Percentiles rank a stretch among this genome's conserved stretches.
These are phyloP conservation scores for Channa maculata DNA, from an alignment of 2,113 vertebrate genomes.

Conservation along the genomic window DNA sequence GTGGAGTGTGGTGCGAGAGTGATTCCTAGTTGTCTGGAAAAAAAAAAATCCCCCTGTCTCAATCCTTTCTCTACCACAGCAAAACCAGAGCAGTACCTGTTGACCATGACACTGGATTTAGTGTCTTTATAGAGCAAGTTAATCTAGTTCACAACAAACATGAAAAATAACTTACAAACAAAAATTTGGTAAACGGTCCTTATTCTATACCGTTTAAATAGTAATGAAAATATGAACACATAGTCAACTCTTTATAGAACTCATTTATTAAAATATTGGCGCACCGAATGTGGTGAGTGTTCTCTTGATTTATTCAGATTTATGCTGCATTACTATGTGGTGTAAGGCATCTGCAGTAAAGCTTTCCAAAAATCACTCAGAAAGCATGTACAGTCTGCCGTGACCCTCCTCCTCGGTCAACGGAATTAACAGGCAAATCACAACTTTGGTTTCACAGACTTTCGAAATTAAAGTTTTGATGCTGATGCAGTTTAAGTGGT, in stretches of 20 bases:
- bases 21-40: too few species aligned
- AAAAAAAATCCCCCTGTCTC: too few species aligned
- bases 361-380: conserved; percentile 15
- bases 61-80: too few species aligned
- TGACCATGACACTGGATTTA: too few species aligned
- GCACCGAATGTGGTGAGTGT: conserved; percentile 9
- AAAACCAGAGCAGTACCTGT: too few species aligned
- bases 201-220: too few species aligned
- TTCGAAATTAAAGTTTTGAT: conserved; percentile 14
- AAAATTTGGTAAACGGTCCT: too few species aligned
- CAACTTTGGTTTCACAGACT: neutral
- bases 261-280: conserved; percentile 19
- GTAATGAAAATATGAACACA: neutral
- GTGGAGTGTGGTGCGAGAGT: too few species aligned
- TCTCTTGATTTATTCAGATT: conserved; percentile 43
- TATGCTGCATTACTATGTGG: neutral
- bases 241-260: neutral
- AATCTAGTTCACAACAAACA: too few species aligned
- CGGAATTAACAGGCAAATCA: conserved; percentile 5
- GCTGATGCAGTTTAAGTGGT: conserved; percentile 17
- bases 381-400: conserved; percentile 18
- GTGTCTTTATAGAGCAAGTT: too few species aligned
- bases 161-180: too few species aligned
- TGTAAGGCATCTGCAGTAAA: conserved; percentile 31
- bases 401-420: neutral